Evolutionary conservation across 1,140 invertebrate species (phyloP).

Genomic region (Elysia chlorotica): DNA sequence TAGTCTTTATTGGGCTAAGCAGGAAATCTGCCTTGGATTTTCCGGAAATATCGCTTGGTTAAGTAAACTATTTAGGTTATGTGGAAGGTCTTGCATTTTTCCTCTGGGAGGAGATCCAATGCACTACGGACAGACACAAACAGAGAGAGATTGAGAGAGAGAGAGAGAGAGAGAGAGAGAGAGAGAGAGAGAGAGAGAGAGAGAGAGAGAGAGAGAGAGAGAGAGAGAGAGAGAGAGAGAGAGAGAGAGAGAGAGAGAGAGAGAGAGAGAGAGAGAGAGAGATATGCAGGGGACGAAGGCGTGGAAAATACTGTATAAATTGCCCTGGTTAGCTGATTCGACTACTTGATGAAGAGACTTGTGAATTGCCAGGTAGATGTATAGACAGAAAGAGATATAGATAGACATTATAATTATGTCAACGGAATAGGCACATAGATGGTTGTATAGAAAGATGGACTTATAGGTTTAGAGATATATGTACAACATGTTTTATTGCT

Average conservation of each 20-base stretch:
- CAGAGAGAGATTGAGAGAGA: background rate
- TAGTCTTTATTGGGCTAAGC: background rate
- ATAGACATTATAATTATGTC: too few species aligned
- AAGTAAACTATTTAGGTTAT: background rate
- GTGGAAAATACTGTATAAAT: too few species aligned
- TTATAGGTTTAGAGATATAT: too few species aligned
- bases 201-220: background rate
- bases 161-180: background rate
- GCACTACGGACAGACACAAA: background rate
- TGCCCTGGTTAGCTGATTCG: too few species aligned
- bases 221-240: background rate
- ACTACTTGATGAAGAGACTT: too few species aligned
- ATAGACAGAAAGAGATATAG: too few species aligned
- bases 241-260: background rate
- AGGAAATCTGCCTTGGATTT: too few species aligned
- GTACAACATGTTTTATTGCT: too few species aligned
- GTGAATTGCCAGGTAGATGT: too few species aligned
- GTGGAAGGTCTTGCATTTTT: background rate
- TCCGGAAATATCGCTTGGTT: background rate
- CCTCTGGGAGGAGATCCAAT: background rate
- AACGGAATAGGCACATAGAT: too few species aligned
- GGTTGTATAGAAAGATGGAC: too few species aligned
- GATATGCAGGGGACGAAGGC: background rate
- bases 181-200: background rate
- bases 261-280: background rate